Conservation (phyloP, 2,888 invertebrate species). For the Choreutis nemorana region DNA sequence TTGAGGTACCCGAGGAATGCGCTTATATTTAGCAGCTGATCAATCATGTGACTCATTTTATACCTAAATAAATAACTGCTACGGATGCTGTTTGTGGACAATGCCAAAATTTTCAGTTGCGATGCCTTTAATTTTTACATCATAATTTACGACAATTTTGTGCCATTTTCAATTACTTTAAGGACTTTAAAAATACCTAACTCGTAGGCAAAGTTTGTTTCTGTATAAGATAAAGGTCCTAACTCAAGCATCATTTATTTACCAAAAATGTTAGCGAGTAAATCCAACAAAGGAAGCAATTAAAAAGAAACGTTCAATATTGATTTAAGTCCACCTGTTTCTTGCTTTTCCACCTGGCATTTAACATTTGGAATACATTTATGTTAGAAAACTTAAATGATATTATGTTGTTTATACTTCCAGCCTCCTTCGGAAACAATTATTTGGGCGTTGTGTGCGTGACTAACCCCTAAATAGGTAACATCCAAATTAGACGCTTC, state of each 20-base stretch:
- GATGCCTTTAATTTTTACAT: too few relatives aligned
- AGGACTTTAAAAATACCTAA: too few relatives aligned
- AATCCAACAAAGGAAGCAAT: background rate
- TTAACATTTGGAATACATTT: conserved; percentile 13
- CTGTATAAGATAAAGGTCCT: too few relatives aligned
- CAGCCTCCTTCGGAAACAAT: too few relatives aligned
- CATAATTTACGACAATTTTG: too few relatives aligned
- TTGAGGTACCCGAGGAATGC: conserved; percentile 11
- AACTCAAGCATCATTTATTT: too few relatives aligned
- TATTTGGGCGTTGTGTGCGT: conserved; percentile 37
- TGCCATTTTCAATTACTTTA: too few relatives aligned
- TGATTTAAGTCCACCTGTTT: conserved; percentile 42
- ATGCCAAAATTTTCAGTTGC: background rate
- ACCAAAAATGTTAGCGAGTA: too few relatives aligned
- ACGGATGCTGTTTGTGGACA: background rate
- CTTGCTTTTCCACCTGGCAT: conserved; percentile 44
- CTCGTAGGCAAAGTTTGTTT: too few relatives aligned
- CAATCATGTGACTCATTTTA: conserved; percentile 26
- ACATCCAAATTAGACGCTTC: conserved; percentile 20
- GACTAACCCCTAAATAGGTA: conserved; percentile 26
- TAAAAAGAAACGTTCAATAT: conserved; percentile 8
- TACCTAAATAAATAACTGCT: conserved; percentile 10
- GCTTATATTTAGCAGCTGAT: conserved; percentile 30
- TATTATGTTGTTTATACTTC: conserved; percentile 38
- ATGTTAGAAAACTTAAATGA: too few relatives aligned